A percentile compares a stretch with the other conserved stretches of the same genome.
Evolutionary conservation across 2,113 vertebrate species (phyloP).

Genomic region (Phycodurus eques): DNA sequence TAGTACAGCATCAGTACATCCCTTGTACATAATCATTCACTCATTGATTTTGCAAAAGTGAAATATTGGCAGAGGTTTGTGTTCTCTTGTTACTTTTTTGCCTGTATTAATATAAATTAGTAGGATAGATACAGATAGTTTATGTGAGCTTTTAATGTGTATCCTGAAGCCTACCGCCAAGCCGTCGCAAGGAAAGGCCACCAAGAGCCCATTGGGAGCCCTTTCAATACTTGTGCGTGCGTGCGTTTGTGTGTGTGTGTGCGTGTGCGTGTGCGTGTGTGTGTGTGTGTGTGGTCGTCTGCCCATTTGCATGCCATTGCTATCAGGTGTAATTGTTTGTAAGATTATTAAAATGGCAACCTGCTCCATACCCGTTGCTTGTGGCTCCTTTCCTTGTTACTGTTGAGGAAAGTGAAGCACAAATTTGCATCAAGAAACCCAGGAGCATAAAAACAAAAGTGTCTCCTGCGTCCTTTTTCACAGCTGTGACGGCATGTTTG

Average conservation of each 20-base stretch:
- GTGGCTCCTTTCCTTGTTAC: constrained; percentile 13
- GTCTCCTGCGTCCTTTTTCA: constrained; percentile 32
- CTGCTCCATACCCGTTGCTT: constrained; percentile 32
- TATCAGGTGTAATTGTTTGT: constrained; percentile 7
- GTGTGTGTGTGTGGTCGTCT: constrained; percentile 1
- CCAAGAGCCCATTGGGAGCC: constrained; percentile 41
- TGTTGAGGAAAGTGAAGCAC: not conserved
- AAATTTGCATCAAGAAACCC: not conserved
- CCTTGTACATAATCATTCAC: too few species aligned
- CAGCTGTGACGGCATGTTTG: constrained; percentile 26
- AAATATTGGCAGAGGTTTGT: not conserved
- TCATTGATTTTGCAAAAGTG: not conserved
- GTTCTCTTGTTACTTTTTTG: not conserved
- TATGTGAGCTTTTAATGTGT: constrained; percentile 8
- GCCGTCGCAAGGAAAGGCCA: constrained; percentile 46
- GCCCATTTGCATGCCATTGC: not conserved
- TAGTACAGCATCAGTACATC: too few species aligned
- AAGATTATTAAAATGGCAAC: constrained; percentile 34
- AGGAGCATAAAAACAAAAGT: constrained; percentile 7
- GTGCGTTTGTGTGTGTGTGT: constrained; percentile 7
- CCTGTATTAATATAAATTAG: not conserved
- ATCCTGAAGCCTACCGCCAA: constrained; percentile 29
- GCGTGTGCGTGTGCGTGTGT: not conserved
- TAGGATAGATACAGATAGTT: not conserved
- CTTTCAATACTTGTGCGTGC: constrained; percentile 21